These are phyloP conservation scores for Leptopilina syphax DNA, from an alignment of 2,888 invertebrate species.

Conservation along the genomic window DNA sequence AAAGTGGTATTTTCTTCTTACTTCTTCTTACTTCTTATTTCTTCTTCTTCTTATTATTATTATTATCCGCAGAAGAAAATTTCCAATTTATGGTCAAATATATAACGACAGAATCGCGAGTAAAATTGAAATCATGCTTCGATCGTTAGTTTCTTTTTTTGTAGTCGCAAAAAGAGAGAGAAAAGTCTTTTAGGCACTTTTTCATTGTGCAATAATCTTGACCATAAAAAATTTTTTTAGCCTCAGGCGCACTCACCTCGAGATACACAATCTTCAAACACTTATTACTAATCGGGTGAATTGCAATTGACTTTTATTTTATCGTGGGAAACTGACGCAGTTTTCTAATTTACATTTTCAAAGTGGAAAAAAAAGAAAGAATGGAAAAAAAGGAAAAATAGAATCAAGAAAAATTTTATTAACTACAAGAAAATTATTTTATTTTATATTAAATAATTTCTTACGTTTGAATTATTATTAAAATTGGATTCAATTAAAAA, in stretches of 20 bases:
- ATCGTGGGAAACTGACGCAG: background rate
- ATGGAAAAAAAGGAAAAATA: background rate
- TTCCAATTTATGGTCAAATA: background rate
- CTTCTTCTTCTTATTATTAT: no score
- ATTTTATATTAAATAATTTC: no score
- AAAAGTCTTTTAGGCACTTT: conserved; percentile 10
- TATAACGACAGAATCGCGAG: background rate
- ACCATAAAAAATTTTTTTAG: background rate
- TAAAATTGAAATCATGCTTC: background rate
- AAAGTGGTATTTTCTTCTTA: no score
- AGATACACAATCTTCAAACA: background rate
- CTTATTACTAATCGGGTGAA: background rate
- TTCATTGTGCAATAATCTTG: conserved; percentile 1
- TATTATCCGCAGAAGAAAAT: no score
- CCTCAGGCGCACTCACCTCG: background rate
- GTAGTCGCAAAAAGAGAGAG: background rate
- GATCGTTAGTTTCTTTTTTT: conserved; percentile 5
- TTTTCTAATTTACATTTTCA: conserved; percentile 1
- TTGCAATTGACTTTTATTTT: background rate
- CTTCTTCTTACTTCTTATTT: no score
- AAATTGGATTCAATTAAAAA: no score
- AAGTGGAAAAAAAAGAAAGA: background rate
- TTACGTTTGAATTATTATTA: no score
- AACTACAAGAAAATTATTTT: no score
- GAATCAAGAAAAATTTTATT: no score